Percentiles rank a stretch among this genome's conserved stretches.
Evolutionary conservation across 1,140 invertebrate genomes (phyloP).

Genomic region (Phthorimaea operculella): DNA sequence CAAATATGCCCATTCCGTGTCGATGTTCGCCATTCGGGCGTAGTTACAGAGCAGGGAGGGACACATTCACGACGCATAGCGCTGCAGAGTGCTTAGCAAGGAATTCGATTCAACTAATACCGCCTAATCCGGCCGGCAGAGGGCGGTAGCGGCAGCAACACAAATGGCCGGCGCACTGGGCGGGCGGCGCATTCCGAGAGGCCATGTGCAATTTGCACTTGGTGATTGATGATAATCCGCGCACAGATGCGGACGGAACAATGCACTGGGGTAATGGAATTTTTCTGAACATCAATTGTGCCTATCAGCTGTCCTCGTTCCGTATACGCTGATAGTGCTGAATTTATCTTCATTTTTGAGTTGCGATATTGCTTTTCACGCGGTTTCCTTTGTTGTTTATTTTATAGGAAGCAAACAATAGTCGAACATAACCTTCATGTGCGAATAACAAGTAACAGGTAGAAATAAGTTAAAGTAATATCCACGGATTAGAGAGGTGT

Average conservation of each 20-base stretch:
- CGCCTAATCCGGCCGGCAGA: slow-evolving; percentile 39
- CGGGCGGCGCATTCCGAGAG: slow-evolving; percentile 34
- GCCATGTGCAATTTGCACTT: slow-evolving; percentile 51
- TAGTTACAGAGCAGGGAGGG: slow-evolving; percentile 24
- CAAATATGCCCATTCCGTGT: not conserved
- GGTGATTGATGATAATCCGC: slow-evolving; percentile 61
- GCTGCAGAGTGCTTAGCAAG: slow-evolving; percentile 52
- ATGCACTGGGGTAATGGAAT: slow-evolving; percentile 17
- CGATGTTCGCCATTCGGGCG: slow-evolving; percentile 20
- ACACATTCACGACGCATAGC: slow-evolving; percentile 36
- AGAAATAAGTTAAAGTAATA: no score
- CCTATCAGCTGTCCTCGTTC: no score
- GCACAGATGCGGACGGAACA: no score
- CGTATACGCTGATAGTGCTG: no score
- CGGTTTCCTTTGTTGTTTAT: not conserved
- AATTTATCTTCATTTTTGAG: no score
- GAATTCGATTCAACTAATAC: slow-evolving; percentile 64
- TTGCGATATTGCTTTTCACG: no score
- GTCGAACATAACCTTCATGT: no score
- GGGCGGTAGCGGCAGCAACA: slow-evolving; percentile 25
- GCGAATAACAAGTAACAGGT: no score
- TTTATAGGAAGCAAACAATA: no score
- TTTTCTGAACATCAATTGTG: slow-evolving; percentile 4
- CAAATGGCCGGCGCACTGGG: slow-evolving; percentile 34
- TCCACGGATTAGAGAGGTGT: no score